Conservation (phyloP, 2,113 vertebrate genomes). For the Prietella phreatophila region DNA sequence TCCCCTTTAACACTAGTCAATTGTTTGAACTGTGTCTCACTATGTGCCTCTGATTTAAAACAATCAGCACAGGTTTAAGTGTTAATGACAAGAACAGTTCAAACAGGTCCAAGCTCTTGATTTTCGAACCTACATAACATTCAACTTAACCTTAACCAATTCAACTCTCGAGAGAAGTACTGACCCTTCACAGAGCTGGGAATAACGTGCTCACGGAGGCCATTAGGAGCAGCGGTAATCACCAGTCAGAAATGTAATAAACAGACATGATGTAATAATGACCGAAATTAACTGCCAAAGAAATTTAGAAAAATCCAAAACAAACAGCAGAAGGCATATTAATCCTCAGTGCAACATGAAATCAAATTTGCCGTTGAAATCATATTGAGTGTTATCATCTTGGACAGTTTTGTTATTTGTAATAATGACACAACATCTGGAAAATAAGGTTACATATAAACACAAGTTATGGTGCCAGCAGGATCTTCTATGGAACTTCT, state of each 20-base stretch:
- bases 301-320: background rate
- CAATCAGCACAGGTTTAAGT: background rate
- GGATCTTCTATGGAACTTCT: background rate
- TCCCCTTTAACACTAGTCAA: background rate
- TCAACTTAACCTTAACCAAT: background rate
- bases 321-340: background rate
- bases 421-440: background rate
- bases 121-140: background rate
- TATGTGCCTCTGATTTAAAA: background rate
- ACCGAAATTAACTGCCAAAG: background rate
- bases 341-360: background rate
- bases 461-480: background rate
- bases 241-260: background rate
- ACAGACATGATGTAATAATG: background rate
- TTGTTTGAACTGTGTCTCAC: background rate
- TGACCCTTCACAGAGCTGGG: background rate
- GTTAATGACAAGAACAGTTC: slow-evolving; percentile 3
- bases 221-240: background rate
- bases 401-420: background rate
- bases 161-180: background rate
- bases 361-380: background rate
- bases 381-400: background rate
- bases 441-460: background rate
- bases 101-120: background rate
- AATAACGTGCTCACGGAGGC: background rate